Conservation (phyloP, 1,140 invertebrate species). For the Bradysia coprophila region DNA sequence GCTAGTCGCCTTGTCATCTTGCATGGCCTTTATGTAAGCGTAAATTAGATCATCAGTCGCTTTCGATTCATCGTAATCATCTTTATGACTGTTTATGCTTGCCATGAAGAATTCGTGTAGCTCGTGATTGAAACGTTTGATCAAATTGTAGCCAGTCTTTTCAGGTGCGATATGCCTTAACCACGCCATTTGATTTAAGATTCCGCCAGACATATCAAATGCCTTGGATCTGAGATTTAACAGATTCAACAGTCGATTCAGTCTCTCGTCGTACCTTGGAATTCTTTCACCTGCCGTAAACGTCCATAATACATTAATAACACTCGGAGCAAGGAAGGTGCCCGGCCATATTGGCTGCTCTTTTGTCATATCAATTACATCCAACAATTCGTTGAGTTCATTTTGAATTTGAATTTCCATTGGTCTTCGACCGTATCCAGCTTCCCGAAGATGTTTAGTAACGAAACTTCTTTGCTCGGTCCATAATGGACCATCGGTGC, state of each 20-base stretch:
- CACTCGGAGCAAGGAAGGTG: conserved; percentile 31
- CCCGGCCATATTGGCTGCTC: conserved; percentile 15
- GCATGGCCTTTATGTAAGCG: conserved; percentile 51
- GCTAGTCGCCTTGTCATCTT: conserved; percentile 19
- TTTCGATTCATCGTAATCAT: conserved; percentile 25
- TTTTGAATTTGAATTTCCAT: conserved; percentile 53
- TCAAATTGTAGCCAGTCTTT: conserved; percentile 42
- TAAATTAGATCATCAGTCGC: conserved; percentile 51
- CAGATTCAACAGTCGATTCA: conserved; percentile 37
- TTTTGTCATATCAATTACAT: conserved; percentile 25
- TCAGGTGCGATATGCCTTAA: conserved; percentile 45
- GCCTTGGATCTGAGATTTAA: conserved; percentile 38
- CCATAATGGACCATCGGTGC: conserved; percentile 57
- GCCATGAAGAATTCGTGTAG: conserved; percentile 35
- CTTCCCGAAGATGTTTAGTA: conserved; percentile 41
- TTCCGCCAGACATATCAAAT: conserved; percentile 50
- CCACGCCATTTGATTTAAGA: conserved; percentile 47
- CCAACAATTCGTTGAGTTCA: conserved; percentile 33
- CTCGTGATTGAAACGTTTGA: conserved; percentile 39
- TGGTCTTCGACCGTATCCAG: conserved; percentile 52
- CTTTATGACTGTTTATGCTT: conserved; percentile 38
- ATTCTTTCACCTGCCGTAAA: conserved; percentile 40
- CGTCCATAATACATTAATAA: conserved; percentile 59
- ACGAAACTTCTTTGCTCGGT: conserved; percentile 53
- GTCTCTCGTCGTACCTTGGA: conserved; percentile 27